Conservation (phyloP, 2,113 vertebrate genomes). For the Puntigrus tetrazona region DNA sequence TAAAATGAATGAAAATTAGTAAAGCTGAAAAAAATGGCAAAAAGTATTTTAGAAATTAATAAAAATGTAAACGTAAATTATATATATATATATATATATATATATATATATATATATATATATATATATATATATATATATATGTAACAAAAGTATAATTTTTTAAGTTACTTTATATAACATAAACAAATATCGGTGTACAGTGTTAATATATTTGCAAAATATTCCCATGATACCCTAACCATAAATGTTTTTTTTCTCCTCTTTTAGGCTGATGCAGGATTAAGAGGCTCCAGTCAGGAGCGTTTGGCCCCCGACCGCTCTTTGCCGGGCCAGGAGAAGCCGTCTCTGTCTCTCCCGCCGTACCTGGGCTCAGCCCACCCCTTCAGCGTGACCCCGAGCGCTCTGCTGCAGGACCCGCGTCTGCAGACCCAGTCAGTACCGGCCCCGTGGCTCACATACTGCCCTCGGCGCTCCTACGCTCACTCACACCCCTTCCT, state of each 20-base stretch:
- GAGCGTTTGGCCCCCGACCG: conserved; percentile 35
- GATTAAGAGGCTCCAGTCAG: conserved; percentile 19
- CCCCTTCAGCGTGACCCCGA: conserved; percentile 66
- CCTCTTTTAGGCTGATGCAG: conserved; percentile 41
- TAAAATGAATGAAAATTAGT: too few relatives aligned
- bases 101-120: too few relatives aligned
- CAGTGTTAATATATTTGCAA: neutral
- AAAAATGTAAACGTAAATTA: too few relatives aligned
- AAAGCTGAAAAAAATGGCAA: too few relatives aligned
- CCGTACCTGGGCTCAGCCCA: conserved; percentile 63
- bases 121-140: too few relatives aligned
- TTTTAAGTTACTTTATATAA: neutral
- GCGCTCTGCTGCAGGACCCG: conserved; percentile 83
- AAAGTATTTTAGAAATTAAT: too few relatives aligned
- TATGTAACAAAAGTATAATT: too few relatives aligned
- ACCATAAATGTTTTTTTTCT: neutral
- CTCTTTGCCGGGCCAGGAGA: conserved; percentile 52
- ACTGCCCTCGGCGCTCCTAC: neutral
- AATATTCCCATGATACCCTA: neutral
- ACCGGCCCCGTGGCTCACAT: fast-evolving
- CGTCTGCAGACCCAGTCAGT: conserved; percentile 87
- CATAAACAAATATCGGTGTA: neutral
- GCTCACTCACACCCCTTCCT: neutral
- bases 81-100: too few relatives aligned
- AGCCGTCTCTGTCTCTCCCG: conserved; percentile 60